phyloP scores from a whole-genome alignment of 2,888 invertebrate genomes.

The Melangyna quadrimaculata region DNA sequence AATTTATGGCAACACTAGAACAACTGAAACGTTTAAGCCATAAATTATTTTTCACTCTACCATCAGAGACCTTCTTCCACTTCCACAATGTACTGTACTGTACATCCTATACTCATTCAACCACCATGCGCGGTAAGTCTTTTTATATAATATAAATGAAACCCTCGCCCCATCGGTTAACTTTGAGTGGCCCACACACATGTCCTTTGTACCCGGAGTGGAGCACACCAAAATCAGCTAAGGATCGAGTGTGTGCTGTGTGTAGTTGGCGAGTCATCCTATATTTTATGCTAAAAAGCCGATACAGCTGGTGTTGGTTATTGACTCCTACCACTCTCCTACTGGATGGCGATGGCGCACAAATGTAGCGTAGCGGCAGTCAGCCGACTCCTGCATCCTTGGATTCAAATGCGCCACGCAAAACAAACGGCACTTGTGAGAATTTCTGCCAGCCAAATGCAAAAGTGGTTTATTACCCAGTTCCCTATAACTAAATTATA shows the following conservation, averaged over 20 bases:
- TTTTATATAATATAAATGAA: background rate
- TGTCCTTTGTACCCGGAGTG: slow-evolving; percentile 38
- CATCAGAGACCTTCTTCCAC: background rate
- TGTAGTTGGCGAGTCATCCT: background rate
- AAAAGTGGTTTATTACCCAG: slow-evolving; percentile 70
- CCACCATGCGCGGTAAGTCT: slow-evolving; percentile 26
- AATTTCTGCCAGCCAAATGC: slow-evolving; percentile 60
- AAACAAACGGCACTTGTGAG: slow-evolving; percentile 66
- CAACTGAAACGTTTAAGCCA: slow-evolving; percentile 56
- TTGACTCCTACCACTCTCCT: slow-evolving; percentile 9
- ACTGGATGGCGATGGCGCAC: no score
- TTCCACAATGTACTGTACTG: slow-evolving; percentile 18
- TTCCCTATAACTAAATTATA: slow-evolving; percentile 72
- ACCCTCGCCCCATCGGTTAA: slow-evolving; percentile 51
- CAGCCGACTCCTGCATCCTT: slow-evolving; percentile 28
- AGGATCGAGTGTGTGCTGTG: slow-evolving; percentile 16
- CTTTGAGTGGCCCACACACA: slow-evolving; percentile 71
- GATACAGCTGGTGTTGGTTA: slow-evolving; percentile 46
- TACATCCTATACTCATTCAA: slow-evolving; percentile 31
- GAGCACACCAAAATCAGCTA: slow-evolving; percentile 36
- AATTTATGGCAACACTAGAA: slow-evolving; percentile 69
- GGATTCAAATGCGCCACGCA: slow-evolving; percentile 32
- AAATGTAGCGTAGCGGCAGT: background rate
- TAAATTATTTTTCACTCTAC: slow-evolving; percentile 63
- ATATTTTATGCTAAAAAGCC: slow-evolving; percentile 33